Evolutionary conservation across 2,113 vertebrate species (phyloP), one percentile per base, ranked within the genome.

Genomic region (Campylomormyrus tamandua): DNA sequence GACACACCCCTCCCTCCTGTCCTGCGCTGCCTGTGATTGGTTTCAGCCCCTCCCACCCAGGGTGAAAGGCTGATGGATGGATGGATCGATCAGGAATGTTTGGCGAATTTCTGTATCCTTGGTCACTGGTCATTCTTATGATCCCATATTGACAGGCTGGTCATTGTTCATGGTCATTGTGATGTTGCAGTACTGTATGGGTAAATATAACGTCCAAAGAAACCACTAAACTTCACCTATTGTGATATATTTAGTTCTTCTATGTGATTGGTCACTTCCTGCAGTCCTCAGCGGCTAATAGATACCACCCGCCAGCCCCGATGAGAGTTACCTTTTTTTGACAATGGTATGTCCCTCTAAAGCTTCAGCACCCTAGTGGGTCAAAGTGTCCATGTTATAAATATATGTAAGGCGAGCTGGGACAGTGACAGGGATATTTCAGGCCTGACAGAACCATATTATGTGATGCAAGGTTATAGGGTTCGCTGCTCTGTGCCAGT

Each of bases 371-470:
- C 39, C 77, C 13, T 52, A 31, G 74, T 77, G 66, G 46, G 48
- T 62, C 70, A 42, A 31, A 53, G 35, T 56, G 88, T 50, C 48
- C 48, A 19, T 89, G 88, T 39, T 89, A 74, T 89, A 74, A 50
- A 83, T 80, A 74, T 45, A 31, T 11, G 88, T 83, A 89, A 89
- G 74, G 74, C 8, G 74, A 89, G 74, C 74, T 42, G 88, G 19
- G 19, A 17, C n/a, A 80, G 45, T n/a, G 48, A 66, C 49, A 83
- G 31, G 1, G 45, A 27, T 89, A 89, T 89, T 89, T 89, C 48
- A 83, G 74, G 88, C 49, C 50, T 27, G 19, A 15, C 88, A 77
- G 74, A 83, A n/a, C 77, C 70, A 89, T 27, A 50, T 83, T 83
- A 89, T 83, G 70, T 83, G 83, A 89, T 83, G 49, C 53, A 50